phyloP scores from a whole-genome alignment of 2,888 invertebrate genomes.

The Sarcophaga rosellei region DNA sequence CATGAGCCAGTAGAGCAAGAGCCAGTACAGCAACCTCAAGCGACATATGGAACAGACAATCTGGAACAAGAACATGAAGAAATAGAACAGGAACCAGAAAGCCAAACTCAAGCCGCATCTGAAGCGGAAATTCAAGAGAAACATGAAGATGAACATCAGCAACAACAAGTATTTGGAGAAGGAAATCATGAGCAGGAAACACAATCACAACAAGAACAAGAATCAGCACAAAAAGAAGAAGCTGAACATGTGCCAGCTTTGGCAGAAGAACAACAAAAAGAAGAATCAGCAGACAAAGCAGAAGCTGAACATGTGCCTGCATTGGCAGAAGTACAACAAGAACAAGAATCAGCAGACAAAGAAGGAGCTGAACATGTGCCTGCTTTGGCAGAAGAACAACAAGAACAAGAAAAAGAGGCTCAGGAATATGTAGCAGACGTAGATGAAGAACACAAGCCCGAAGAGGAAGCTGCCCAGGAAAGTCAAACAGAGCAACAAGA shows the following conservation, averaged over 20 bases:
- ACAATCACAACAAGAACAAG: neutral
- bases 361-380: conserved; percentile 8
- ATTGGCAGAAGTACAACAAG: conserved; percentile 7
- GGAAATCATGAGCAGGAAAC: neutral
- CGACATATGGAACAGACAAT: conserved; percentile 56
- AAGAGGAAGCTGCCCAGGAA: neutral
- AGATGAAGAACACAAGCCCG: neutral
- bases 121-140: neutral
- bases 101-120: neutral
- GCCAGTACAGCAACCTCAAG: neutral
- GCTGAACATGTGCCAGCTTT: neutral
- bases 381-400: neutral
- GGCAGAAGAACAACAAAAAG: neutral
- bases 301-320: conserved; percentile 1
- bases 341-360: conserved; percentile 15
- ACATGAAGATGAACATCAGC: conserved; percentile 27
- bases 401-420: neutral
- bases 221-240: conserved; percentile 33
- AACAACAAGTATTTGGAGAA: conserved; percentile 3
- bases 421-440: conserved; percentile 8
- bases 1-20: neutral
- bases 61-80: conserved; percentile 38
- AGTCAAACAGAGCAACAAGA: neutral
- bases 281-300: conserved; percentile 26
- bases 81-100: neutral